phyloP scores from a whole-genome alignment of 2,113 vertebrate species.

The Otis tarda region DNA sequence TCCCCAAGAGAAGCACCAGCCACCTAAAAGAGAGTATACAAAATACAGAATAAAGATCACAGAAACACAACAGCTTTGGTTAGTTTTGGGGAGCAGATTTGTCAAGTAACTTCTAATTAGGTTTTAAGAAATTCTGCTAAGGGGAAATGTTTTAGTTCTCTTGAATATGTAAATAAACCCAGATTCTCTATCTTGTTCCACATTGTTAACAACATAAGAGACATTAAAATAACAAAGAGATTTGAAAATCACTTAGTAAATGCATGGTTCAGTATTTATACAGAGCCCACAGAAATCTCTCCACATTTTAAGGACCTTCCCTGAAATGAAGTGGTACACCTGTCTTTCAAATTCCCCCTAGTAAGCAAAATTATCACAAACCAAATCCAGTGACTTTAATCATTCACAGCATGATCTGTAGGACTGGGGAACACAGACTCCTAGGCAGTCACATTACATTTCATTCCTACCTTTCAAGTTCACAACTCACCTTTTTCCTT shows the following conservation, averaged over 20 bases:
- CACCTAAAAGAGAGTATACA: slow-evolving; percentile 71
- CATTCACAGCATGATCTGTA: not conserved
- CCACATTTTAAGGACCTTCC: not conserved
- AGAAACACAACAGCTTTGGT: not conserved
- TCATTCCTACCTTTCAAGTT: not conserved
- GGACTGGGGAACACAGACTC: not conserved
- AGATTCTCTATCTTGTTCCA: not conserved
- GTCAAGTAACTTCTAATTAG: not conserved
- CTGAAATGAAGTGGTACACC: not conserved
- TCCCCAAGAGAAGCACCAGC: slow-evolving; percentile 86
- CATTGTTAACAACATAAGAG: not conserved
- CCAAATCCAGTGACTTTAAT: not conserved
- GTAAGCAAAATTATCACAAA: not conserved
- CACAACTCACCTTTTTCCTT: not conserved
- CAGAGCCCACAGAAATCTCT: not conserved
- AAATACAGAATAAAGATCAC: not conserved
- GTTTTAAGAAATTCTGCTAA: not conserved
- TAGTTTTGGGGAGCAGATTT: not conserved
- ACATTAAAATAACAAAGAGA: not conserved
- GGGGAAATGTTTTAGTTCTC: not conserved
- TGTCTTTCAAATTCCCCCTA: not conserved
- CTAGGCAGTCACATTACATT: not conserved
- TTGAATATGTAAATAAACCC: not conserved
- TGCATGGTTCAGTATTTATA: not conserved
- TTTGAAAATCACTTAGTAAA: not conserved